These are phyloP conservation scores for Nomia melanderi DNA, from an alignment of 1,140 invertebrate genomes.

Conservation along the genomic window DNA sequence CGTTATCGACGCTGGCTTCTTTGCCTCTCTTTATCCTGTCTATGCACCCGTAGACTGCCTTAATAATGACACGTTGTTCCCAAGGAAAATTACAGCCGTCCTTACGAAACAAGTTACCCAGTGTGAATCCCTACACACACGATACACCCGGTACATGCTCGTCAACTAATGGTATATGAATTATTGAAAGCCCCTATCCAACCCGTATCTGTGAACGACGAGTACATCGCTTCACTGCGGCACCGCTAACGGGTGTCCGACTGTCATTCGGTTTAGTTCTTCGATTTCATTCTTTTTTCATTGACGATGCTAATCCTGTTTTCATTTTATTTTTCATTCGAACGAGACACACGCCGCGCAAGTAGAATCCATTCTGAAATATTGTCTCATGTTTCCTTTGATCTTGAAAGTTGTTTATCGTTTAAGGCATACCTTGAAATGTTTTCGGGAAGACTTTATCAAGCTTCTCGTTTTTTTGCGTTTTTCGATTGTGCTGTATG, in stretches of 20 bases:
- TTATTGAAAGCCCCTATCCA: constrained; percentile 68
- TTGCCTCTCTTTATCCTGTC: neutral
- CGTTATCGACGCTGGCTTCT: constrained; percentile 52
- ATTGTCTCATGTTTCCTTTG: too few species aligned
- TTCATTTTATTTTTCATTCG: too few species aligned
- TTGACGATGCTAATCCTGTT: too few species aligned
- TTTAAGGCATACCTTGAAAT: too few species aligned
- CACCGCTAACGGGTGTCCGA: constrained; percentile 51
- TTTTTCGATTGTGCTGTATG: too few species aligned
- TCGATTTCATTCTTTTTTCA: too few species aligned
- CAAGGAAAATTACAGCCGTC: constrained; percentile 48
- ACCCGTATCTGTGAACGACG: constrained; percentile 51
- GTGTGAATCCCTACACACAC: constrained; percentile 41
- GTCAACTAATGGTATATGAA: constrained; percentile 66
- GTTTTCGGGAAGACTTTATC: too few species aligned
- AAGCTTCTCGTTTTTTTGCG: too few species aligned
- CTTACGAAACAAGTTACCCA: constrained; percentile 43
- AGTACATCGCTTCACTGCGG: constrained; percentile 43
- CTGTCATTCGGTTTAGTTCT: neutral
- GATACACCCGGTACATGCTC: constrained; percentile 57
- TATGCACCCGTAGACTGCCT: neutral
- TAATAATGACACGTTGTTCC: constrained; percentile 56
- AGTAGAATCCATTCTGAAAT: too few species aligned
- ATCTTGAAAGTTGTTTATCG: too few species aligned
- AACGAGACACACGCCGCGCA: too few species aligned